Evolutionary conservation across 2,888 invertebrate species (phyloP).

Genomic region (Acanthopleura granulata): DNA sequence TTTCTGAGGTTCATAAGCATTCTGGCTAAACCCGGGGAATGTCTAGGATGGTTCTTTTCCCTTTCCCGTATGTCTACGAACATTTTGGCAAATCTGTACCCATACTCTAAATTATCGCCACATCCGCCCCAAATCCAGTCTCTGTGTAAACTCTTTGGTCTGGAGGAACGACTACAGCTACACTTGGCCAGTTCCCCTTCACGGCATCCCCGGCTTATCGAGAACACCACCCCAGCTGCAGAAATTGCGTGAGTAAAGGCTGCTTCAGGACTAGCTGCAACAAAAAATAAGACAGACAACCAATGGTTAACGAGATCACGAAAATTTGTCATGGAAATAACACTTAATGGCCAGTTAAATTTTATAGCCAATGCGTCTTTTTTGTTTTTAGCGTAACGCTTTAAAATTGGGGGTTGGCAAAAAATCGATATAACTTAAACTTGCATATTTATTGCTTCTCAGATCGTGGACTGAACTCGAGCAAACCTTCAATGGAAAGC

Average conservation of each 20-base stretch:
- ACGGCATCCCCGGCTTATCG: slow-evolving; percentile 90
- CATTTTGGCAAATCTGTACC: slow-evolving; percentile 87
- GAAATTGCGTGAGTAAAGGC: slow-evolving; percentile 75
- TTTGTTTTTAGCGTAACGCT: too few relatives aligned
- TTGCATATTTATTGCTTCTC: too few relatives aligned
- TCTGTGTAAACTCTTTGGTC: slow-evolving; percentile 86
- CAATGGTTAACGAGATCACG: too few relatives aligned
- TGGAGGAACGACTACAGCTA: slow-evolving; percentile 85
- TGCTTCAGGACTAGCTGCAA: slow-evolving; percentile 73
- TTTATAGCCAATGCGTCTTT: too few relatives aligned
- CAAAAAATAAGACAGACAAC: neutral
- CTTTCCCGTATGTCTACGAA: slow-evolving; percentile 93
- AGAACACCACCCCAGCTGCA: slow-evolving; percentile 81
- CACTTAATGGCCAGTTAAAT: too few relatives aligned
- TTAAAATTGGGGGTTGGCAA: too few relatives aligned
- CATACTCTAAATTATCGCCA: slow-evolving; percentile 94
- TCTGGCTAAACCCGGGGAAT: slow-evolving; percentile 84
- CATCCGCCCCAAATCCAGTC: slow-evolving; percentile 99
- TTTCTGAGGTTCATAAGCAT: slow-evolving; percentile 97
- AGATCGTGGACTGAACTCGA: too few relatives aligned
- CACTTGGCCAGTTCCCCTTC: slow-evolving; percentile 92
- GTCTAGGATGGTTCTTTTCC: slow-evolving; percentile 82
- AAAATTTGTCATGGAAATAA: too few relatives aligned
- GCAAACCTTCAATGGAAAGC: too few relatives aligned
- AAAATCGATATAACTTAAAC: too few relatives aligned